Evolutionary conservation across 2,888 invertebrate species (phyloP).

Genomic region (Cinara cedri): DNA sequence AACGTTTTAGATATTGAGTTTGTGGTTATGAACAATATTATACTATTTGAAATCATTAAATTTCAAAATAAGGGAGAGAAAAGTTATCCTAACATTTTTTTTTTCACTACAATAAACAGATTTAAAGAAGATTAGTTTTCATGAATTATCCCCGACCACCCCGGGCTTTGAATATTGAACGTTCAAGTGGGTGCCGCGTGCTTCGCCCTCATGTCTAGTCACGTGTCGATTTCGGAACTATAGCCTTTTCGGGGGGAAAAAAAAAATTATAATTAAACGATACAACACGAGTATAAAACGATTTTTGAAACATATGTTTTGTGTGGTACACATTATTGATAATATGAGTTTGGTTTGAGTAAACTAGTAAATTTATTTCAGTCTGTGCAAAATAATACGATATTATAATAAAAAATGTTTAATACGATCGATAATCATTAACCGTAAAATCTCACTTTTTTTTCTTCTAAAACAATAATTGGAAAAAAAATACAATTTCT

Average conservation of each 20-base stretch:
- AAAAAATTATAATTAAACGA: background rate
- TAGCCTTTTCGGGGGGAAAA: constrained; percentile 25
- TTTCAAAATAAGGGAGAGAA: background rate
- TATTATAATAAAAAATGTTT: no score
- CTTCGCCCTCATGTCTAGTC: constrained; percentile 38
- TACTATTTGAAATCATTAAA: background rate
- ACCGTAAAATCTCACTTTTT: no score
- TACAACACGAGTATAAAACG: background rate
- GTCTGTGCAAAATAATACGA: no score
- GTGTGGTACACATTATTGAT: no score
- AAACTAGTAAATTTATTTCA: no score
- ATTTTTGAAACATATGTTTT: background rate
- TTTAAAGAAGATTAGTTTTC: constrained; percentile 44
- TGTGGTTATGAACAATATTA: no score
- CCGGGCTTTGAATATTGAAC: constrained; percentile 8
- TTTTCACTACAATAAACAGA: constrained; percentile 23
- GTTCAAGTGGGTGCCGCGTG: constrained; percentile 52
- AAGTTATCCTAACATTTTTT: background rate
- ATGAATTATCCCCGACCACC: constrained; percentile 9
- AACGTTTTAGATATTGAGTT: no score
- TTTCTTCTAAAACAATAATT: no score
- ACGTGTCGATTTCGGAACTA: constrained; percentile 40
- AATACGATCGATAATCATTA: no score
- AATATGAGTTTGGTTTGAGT: no score
- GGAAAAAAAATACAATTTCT: no score